Base-by-base conservation (phyloP, 2,888 invertebrate genomes). In the Vannuccia rotundouncinata region DNA sequence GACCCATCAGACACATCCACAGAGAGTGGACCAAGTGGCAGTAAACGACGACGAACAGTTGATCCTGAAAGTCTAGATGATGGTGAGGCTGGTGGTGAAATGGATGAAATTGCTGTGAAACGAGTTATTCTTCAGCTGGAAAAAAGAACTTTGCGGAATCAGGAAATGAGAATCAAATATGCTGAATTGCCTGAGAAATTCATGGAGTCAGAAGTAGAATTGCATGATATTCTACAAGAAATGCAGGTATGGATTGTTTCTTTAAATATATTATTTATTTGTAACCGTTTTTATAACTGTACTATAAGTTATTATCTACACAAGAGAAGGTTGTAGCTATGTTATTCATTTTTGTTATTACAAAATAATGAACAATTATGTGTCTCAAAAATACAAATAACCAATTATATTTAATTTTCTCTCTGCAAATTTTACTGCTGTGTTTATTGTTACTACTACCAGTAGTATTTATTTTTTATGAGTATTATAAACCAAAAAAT, bases 111-210 rank as follows among this genome's bases (percentile, higher is more conserved):
- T 10, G 27, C n/a, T 60, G 78, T 59, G 13, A 78, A 78, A 66
- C 59, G 59, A 29, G 17, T 97, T 86, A 92, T 97, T 28, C 90
- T 96, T 17, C 91, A 94, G 82, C 95, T 98, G 90, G 99, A 99
- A 86, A 98, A 99, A 87, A 91, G 94, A 85, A 93, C 94, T 77
- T 90, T 95, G 5, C 93, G 92, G 86, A 99, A 99, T 88, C 93
- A 97, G 87, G 98, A 99, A 89, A 94, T 97, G 93, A 91, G 99
- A 83, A 97, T 99, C 17, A 99, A 99, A 89, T 98, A 95, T 88
- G 94, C 96, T 0, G 98, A 97, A 86, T 92, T 93, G 85, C 95
- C 97, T 2, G 95, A 96, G 87, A 97, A 96, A 85, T 99, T 99
- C 87, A 96, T 99, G 91, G 91, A 99, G 84, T 96, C 97, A 81